Evolutionary conservation across 2,797 vertebrate species (phyloP), one percentile per base, ranked within the genome.

Genomic region (Poecilia wingei): DNA sequence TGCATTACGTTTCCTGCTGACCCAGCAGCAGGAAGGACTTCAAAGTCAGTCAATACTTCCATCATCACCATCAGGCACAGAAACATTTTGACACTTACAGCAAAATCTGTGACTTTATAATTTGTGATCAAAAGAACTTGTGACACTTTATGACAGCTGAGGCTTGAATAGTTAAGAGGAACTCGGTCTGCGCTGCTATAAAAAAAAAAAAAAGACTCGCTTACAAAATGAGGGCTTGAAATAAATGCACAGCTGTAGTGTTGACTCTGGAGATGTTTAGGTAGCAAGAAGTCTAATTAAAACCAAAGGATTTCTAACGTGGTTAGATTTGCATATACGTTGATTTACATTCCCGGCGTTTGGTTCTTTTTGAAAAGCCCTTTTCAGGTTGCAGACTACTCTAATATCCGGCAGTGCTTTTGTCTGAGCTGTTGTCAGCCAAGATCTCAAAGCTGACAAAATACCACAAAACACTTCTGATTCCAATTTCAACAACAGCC

Each of bases 31-130:
- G 18, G 3, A 41, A n/a, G 41, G 46, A 77, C 75, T 69, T 53
- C 25, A 46, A 43, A 71, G 10, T 46, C 51, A n/a, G 53, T 72
- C 22, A 25, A 59, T 53, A 46, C 28, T 28, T 28, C 18, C 41
- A 45, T 59, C 53, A 61, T 55, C 25, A 51, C 47, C 36, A 39
- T 61, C 53, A 53, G 36, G 53, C 68, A 78, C 76, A 53, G 47
- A 49, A 22, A 53, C 25, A 33, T 36, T 46, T 47, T 59, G 10
- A 71, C 28, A 59, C 51, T 36, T 78, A 69, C 43, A 79, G 45
- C 16, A 36, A 51, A 43, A 66, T 74, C 43, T 79, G 77, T 31
- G 70, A 72, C 45, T 18, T 41, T 31, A 39, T 31, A n/a, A 16
- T 46, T 31, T 28, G 31, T 49, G 55, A 78, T 73, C 69, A 49